Base-by-base conservation (phyloP, 2,888 invertebrate genomes). In the Idaea dimidiata region DNA sequence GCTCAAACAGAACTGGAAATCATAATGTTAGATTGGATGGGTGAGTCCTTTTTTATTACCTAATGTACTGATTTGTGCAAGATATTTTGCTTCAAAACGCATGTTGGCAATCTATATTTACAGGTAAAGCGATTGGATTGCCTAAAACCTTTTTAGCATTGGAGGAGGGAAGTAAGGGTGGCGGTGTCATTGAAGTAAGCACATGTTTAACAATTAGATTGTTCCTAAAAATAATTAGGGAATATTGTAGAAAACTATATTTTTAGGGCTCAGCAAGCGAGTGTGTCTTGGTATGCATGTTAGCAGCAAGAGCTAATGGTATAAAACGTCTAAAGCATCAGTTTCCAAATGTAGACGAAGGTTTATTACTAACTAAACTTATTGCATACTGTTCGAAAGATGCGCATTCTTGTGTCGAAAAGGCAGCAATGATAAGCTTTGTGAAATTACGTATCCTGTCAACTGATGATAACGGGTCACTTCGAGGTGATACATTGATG, bases 1-100 rank as follows among this genome's bases (percentile, higher is more conserved):
- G 98, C 98, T 1, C 98, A 98, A 84, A 98, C 99, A 55, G 99
- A 99, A 91, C 88, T 99, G 75, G 99, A 99, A 92, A 98, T 97
- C 0, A 97, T 99, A 70, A 97, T 99, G 75, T 89, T 98, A 72
- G 99, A 99, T 88, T 99, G 99, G 99, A 93, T 99, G 82, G 98
- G 97, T 94, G 93, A 93, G 93, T 82, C 65, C 58, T 24, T 32
- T 43, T 16, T 55, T 55, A 17, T 17, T 55, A 7, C 10, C 16
- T 10, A n/a, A n/a, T n/a, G n/a, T 55, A 17, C 16, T 55, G 14
- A 60, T 54, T 17, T 33, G 17, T 56, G 14, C 2, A 59, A 59
- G 31, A 18, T n/a, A 10, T 61, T 57, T 56, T 1, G 16, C 8
- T 55, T 55, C 7, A 55, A 61, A 24, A 4, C 7, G 16, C 54